A percentile compares a stretch with the other conserved stretches of the same genome.
These are phyloP conservation scores for Ceratotherium simum DNA, from an alignment of 2,113 vertebrate species.

Conservation along the genomic window DNA sequence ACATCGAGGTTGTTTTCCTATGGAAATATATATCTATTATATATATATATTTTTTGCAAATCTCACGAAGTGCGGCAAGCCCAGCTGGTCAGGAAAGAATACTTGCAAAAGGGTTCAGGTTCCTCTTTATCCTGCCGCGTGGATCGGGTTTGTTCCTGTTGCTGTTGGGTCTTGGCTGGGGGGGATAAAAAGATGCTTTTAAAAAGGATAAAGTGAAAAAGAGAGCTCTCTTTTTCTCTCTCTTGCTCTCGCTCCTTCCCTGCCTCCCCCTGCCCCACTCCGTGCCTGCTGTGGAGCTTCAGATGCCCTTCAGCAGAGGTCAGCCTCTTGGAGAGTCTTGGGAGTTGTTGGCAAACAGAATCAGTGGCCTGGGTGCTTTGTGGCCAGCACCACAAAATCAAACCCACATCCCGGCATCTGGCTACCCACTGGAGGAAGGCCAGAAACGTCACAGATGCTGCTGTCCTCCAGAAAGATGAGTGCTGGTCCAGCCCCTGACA, in stretches of 20 bases:
- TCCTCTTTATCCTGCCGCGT: neutral
- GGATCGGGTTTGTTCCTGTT: slow-evolving; percentile 62
- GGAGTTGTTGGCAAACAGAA: slow-evolving; percentile 54
- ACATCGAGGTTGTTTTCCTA: slow-evolving; percentile 86
- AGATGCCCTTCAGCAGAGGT: slow-evolving; percentile 1
- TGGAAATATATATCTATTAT: slow-evolving; percentile 86
- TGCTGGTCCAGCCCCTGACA: neutral
- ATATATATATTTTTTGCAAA: slow-evolving; percentile 80
- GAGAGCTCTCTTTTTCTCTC: slow-evolving; percentile 59
- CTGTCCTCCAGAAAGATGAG: neutral
- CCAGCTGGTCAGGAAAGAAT: slow-evolving; percentile 66
- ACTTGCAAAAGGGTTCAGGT: slow-evolving; percentile 53
- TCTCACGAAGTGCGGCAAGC: slow-evolving; percentile 73
- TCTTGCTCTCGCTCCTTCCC: slow-evolving; percentile 15
- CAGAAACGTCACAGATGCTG: neutral
- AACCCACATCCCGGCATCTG: neutral
- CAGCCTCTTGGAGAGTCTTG: slow-evolving; percentile 41
- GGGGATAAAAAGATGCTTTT: slow-evolving; percentile 42
- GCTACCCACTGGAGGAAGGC: neutral
- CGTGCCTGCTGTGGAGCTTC: neutral
- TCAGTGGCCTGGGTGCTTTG: slow-evolving; percentile 77
- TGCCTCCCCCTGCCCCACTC: neutral
- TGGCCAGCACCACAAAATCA: neutral
- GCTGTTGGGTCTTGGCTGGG: slow-evolving; percentile 56
- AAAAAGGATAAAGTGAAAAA: slow-evolving; percentile 61